Base-by-base conservation (phyloP, 2,113 vertebrate genomes). In the Copsychus sechellarum region DNA sequence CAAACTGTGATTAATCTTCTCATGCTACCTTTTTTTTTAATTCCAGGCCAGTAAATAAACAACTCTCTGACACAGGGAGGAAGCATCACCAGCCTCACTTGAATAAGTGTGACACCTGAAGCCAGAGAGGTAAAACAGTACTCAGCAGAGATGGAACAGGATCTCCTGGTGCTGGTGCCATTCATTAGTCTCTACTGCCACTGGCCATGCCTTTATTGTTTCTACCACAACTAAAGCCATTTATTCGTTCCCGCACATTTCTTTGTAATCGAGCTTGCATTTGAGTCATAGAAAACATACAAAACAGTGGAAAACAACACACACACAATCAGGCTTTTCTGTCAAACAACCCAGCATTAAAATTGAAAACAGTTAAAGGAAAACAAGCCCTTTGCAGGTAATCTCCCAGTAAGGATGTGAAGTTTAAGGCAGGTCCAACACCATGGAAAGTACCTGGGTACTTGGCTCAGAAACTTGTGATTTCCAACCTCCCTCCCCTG, bases 21-120 rank as follows among this genome's bases (percentile, higher is more conserved):
- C 57, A 23, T 74, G 47, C 43, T n/a, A 19, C 25, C 6, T 42
- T 62, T 74, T 40, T 40, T 29, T 53, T 33, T 6, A 51, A 51
- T 17, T 16, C 11, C 70, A 58, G 61, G 53, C 56, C 61, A 74
- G 36, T 82, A 89, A 92, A 95, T 69, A 85, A 93, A 88, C 79
- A 94, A 65, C 79, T 80, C 24, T 48, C 53, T 73, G 79, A 71
- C 70, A 96, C 48, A 22, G 86, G 64, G 50, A 90, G 43, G 88
- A 83, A 83, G 82, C 48, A 82, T 18, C 65, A 80, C 31, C 34
- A 61, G 24, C 40, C 51, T 61, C 48, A 61, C 71, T 76, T 43
- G 42, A 82, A 67, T 43, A 86, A 87, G 77, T 23, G 57, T 61
- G 57, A 51, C 80, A 90, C 94, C 85, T 33, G 43, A 92, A 73